phyloP scores from a whole-genome alignment of 2,113 vertebrate genomes.

The Neolamprologus cancellatus region DNA sequence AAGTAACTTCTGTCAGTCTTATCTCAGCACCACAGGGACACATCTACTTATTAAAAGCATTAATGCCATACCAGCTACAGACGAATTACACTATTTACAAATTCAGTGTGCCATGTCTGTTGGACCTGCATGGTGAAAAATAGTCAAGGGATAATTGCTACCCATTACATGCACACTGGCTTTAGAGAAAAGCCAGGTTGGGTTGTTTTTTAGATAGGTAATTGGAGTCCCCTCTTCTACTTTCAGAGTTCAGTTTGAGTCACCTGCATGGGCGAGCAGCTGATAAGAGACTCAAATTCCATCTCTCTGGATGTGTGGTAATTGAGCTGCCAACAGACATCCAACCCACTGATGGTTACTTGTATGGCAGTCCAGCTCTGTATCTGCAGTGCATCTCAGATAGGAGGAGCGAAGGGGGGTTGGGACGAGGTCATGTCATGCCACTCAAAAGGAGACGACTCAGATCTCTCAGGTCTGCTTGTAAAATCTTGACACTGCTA shows the following conservation, averaged over 20 bases:
- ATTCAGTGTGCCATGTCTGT: background rate
- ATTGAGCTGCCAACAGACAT: constrained; percentile 42
- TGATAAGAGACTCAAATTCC: constrained; percentile 19
- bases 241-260: constrained; percentile 28
- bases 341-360: background rate
- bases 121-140: background rate
- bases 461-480: background rate
- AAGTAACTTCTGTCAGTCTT: constrained; percentile 1
- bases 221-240: constrained; percentile 25
- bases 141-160: constrained; percentile 22
- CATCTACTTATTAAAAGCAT: constrained; percentile 11
- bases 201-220: constrained; percentile 41
- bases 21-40: constrained; percentile 2
- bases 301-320: constrained; percentile 16
- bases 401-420: background rate
- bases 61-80: background rate
- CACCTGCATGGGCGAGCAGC: constrained; percentile 44
- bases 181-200: background rate
- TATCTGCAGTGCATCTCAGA: constrained; percentile 1
- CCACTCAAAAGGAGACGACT: constrained; percentile 29
- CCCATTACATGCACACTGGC: background rate
- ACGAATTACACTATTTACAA: constrained; percentile 14
- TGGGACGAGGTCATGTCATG: constrained; percentile 7
- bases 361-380: background rate
- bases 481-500: background rate